These are phyloP conservation scores for Carcharodon carcharias DNA, from an alignment of 2,797 vertebrate species.

Conservation along the genomic window DNA sequence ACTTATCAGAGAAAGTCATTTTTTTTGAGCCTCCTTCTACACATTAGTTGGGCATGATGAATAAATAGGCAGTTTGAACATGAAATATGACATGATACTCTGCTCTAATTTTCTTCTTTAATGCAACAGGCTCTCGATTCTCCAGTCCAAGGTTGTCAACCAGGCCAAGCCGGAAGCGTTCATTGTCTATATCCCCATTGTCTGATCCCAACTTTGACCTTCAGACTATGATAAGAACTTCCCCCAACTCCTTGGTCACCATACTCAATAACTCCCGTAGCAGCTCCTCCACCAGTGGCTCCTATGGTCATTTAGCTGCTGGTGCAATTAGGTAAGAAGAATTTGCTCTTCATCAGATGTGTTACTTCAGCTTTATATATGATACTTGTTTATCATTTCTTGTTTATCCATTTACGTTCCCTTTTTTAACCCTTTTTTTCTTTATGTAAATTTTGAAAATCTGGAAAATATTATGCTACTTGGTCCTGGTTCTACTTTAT, in stretches of 20 bases:
- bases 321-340: constrained; percentile 84
- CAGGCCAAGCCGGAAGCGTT: constrained; percentile 87
- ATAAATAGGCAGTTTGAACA: constrained; percentile 42
- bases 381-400: not conserved
- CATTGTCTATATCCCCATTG: constrained; percentile 84
- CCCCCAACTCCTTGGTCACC: constrained; percentile 90
- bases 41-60: constrained; percentile 42
- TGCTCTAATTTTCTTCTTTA: constrained; percentile 36
- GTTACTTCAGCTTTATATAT: not conserved
- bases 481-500: not conserved
- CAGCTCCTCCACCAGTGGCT: constrained; percentile 94
- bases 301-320: constrained; percentile 94
- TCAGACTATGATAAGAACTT: constrained; percentile 94
- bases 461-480: not conserved
- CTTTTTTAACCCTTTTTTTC: not conserved
- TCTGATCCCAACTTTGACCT: constrained; percentile 96
- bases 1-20: constrained; percentile 49
- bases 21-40: constrained; percentile 44
- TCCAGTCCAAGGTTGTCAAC: constrained; percentile 79
- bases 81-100: constrained; percentile 47
- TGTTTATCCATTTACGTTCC: not conserved
- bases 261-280: constrained; percentile 96
- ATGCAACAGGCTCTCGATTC: constrained; percentile 73
- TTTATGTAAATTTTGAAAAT: not conserved
- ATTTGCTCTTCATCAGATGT: not conserved